Base-by-base conservation (phyloP, 2,888 invertebrate species). In the Polymixis lichenea region DNA sequence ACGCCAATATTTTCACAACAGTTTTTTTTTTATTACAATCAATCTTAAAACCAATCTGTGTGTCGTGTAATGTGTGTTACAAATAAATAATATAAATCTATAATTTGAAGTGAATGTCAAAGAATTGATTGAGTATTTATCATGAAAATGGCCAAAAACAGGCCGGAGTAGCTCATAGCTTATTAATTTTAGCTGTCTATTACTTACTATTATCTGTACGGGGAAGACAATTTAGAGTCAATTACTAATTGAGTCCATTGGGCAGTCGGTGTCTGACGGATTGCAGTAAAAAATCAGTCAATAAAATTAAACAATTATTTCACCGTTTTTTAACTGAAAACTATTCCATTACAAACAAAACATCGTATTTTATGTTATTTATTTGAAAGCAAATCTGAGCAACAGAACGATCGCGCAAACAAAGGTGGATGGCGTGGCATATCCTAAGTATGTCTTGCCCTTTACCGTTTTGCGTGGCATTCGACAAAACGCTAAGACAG, bases 401-500 rank as follows among this genome's bases (percentile, higher is more conserved):
- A 53, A 53, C 7, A 28, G 2, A 53, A 19, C 32, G 15, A n/a
- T 46, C 4, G 19, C 2, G 9, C n/a, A n/a, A 46, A 56, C 43
- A 0, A 71, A 51, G 15, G 5, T 28, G 3, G 49, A 46, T 78
- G 28, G 15, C 72, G 67, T 70, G 13, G 28, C 81, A 76, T 79
- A 72, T 53, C 49, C 77, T 78, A 78, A 83, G 43, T 70, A 70
- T 73, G 74, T 69, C 38, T 58, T 60, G 72, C 77, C 67, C 73
- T 87, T 87, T 77, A 85, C 79, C 86, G 78, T 85, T 83, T 85
- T 77, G 80, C 75, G 77, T 83, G 79, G 83, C 71, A 84, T 83
- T 83, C 83, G 56, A 80, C 78, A 82, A 87, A 85, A 83, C 75
- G 87, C 86, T 83, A 82, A 85, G 81, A 86, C 62, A 87, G 86